These are phyloP conservation scores for Clitarchus hookeri DNA, from an alignment of 2,888 invertebrate species.

Conservation along the genomic window DNA sequence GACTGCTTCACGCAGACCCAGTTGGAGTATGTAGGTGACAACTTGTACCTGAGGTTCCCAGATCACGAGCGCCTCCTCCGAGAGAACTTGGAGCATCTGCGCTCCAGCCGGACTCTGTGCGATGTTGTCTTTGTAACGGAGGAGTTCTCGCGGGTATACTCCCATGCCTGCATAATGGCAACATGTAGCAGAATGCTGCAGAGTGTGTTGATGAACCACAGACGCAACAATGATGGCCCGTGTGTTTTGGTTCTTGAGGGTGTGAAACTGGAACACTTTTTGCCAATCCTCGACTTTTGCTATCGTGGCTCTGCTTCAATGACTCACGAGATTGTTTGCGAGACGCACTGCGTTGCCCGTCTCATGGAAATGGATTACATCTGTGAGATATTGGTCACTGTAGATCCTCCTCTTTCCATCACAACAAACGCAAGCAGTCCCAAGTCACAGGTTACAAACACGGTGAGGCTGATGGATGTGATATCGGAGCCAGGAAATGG, in stretches of 20 bases:
- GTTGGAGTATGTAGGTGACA: slow-evolving; percentile 20
- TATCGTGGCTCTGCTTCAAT: slow-evolving; percentile 35
- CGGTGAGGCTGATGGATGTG: neutral
- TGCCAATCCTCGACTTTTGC: slow-evolving; percentile 39
- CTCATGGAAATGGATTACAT: slow-evolving; percentile 37
- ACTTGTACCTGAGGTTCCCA: slow-evolving; percentile 27
- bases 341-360: slow-evolving; percentile 34
- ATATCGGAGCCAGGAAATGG: neutral
- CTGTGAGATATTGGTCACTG: slow-evolving; percentile 27
- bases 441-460: neutral
- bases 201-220: slow-evolving; percentile 29
- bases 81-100: slow-evolving; percentile 30
- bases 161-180: slow-evolving; percentile 34
- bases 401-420: slow-evolving; percentile 18
- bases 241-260: slow-evolving; percentile 35
- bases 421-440: neutral
- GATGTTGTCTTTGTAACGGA: slow-evolving; percentile 36
- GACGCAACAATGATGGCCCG: slow-evolving; percentile 25
- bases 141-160: slow-evolving; percentile 25
- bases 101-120: slow-evolving; percentile 26
- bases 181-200: slow-evolving; percentile 34
- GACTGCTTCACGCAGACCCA: slow-evolving; percentile 20
- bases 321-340: slow-evolving; percentile 17
- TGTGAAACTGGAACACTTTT: slow-evolving; percentile 34
- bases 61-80: slow-evolving; percentile 30